Evolutionary conservation across 2,888 invertebrate genomes (phyloP).

Genomic region (Drosophila longiperda): DNA sequence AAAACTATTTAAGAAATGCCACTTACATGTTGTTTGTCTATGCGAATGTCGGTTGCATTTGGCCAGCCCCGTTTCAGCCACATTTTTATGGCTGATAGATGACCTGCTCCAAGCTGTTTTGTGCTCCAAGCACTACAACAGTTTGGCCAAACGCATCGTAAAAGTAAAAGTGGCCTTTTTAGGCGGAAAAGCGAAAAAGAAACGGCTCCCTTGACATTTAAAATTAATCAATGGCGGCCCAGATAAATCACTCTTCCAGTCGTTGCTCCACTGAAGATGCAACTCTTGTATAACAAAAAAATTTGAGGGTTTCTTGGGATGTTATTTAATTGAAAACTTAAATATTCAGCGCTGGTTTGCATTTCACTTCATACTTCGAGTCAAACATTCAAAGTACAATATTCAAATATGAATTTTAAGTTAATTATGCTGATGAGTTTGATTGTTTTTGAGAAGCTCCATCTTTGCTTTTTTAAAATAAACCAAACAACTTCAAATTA

Average conservation of each 20-base stretch:
- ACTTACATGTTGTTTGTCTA: slow-evolving; percentile 21
- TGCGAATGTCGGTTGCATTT: slow-evolving; percentile 42
- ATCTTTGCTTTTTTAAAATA: background rate
- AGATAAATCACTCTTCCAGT: slow-evolving; percentile 62
- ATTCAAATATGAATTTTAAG: background rate
- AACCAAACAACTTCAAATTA: background rate
- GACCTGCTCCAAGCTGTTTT: slow-evolving; percentile 44
- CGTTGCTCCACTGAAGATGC: slow-evolving; percentile 53
- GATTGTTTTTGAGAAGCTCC: background rate
- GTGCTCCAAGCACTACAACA: slow-evolving; percentile 34
- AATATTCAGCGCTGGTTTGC: background rate
- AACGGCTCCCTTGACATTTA: slow-evolving; percentile 35
- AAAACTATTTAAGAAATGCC: slow-evolving; percentile 73
- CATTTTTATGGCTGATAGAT: slow-evolving; percentile 52
- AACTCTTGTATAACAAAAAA: slow-evolving; percentile 10
- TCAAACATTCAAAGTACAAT: background rate
- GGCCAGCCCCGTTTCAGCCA: slow-evolving; percentile 5
- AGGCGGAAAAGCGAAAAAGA: slow-evolving; percentile 4
- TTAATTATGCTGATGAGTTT: background rate
- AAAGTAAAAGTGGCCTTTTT: slow-evolving; percentile 51
- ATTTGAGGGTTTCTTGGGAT: background rate
- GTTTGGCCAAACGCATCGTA: slow-evolving; percentile 44
- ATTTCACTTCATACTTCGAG: background rate
- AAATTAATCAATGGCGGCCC: slow-evolving; percentile 64
- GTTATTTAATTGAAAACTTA: slow-evolving; percentile 2